Evolutionary conservation across 2,888 invertebrate genomes (phyloP), one percentile per base, ranked within the genome.

Genomic region (Cosmia trapezina): DNA sequence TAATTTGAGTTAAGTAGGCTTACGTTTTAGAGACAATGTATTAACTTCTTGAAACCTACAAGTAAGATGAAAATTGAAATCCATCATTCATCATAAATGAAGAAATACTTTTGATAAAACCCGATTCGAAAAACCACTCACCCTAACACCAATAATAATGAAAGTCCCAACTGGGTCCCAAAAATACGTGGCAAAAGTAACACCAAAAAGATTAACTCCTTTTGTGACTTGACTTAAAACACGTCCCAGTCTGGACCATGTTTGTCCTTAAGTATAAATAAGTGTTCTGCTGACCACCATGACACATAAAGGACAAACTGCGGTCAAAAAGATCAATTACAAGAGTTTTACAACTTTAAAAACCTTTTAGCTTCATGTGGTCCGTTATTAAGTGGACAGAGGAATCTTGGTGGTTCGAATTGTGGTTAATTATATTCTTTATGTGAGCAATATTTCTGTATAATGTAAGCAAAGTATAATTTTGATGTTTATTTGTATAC

Each of bases 251-350:
- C 63, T 37, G 71, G 41, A 69, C 73, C 57, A 70, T 75, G 75
- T 73, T 74, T 80, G 63, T 62, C 56, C 83, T 71, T 28, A 65
- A 71, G 62, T 75, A 67, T 54, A 74, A 78, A 68, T 71, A 80
- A 73, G 65, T 73, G 73, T 75, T 78, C 64, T 69, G 66, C 69
- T 49, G 70, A 67, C 77, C 76, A 76, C 59, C 70, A 65, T 73
- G 71, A 72, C 73, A 41, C 68, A 75, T 73, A 70, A 74, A 76
- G 64, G 78, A 79, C 73, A 22, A 57, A 73, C 67, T 85, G 83
- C 76, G 83, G 83, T 84, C 76, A 74, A 60, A 73, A 70, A 66
- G 73, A 85, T 78, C 78, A 85, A 83, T 83, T 79, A 84, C 81
- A 73, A 47, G 65, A 78, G 54, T 65, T 79, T 81, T 81, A 83